Evolutionary conservation across 2,113 vertebrate species (phyloP).

Genomic region (Dipodomys merriami): DNA sequence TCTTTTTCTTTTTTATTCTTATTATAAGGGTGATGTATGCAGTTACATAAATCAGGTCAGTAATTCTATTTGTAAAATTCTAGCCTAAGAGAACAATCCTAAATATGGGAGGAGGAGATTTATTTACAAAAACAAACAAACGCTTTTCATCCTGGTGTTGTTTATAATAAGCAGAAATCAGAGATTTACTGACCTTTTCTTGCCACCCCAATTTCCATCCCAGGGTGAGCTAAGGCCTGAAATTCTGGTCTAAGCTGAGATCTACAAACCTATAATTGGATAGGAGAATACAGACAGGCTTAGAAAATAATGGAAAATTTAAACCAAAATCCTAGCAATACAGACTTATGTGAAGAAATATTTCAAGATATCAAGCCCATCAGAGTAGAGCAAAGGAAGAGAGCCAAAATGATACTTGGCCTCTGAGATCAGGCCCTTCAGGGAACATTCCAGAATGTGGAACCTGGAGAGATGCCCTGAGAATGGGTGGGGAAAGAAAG

Average conservation of each 20-base stretch:
- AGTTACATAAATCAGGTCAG: no score
- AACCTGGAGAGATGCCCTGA: slow-evolving; percentile 65
- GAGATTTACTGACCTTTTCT: slow-evolving; percentile 17
- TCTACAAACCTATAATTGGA: not conserved
- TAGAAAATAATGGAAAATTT: slow-evolving; percentile 17
- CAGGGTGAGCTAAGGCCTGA: not conserved
- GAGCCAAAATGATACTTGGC: slow-evolving; percentile 62
- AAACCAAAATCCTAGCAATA: slow-evolving; percentile 56
- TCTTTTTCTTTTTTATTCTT: no score
- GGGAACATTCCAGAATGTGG: slow-evolving; percentile 66
- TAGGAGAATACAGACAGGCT: not conserved
- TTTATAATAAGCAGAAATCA: slow-evolving; percentile 44
- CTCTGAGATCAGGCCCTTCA: slow-evolving; percentile 34
- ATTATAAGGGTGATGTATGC: no score
- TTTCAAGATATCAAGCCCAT: slow-evolving; percentile 62
- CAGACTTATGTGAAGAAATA: slow-evolving; percentile 25
- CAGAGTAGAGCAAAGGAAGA: slow-evolving; percentile 30
- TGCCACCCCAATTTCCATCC: not conserved
- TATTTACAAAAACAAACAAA: not conserved
- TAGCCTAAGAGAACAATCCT: slow-evolving; percentile 60
- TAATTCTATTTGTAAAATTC: slow-evolving; percentile 47
- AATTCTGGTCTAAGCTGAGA: not conserved
- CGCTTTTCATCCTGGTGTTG: not conserved
- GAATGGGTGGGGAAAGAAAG: slow-evolving; percentile 1
- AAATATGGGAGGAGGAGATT: not conserved